Evolutionary conservation across 1,140 invertebrate genomes (phyloP), one percentile per base, ranked within the genome.

Genomic region (Ptiloglossa arizonensis): DNA sequence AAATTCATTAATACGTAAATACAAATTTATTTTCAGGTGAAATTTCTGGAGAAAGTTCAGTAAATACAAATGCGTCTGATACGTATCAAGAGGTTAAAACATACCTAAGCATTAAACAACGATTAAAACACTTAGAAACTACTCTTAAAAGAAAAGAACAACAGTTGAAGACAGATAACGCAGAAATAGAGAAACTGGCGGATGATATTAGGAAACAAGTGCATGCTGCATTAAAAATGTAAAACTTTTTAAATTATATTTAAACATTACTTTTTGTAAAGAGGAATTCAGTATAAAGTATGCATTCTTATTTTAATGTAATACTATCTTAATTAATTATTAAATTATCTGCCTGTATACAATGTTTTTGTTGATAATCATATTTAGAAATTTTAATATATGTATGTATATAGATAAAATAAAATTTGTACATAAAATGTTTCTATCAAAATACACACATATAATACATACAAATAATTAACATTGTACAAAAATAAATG

Each of bases 171-270:
- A 54, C 64, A 3, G 75, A 79, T 70, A 85, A 87, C 4, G 72
- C 86, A n/a, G 87, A 89, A 63, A 89, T 92, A 71, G 85, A 80
- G 32, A 82, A 72, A 79, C 86, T 92, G 66, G 87, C 89, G 1
- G 81, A 91, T 72, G 84, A 90, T 17, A 92, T 92, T 60, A 88
- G 86, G 68, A 81, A 90, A 59, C 88, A 92, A 82, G 90, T 90
- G 11, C 80, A 89, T 69, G 87, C 89, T 59, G 91, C 91, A 78
- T 75, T 92, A 48, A 66, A 86, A 50, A 86, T 73, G 57, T 84
- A 46, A 19, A 38, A 24, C 27, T 29, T 59, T 35, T 6, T 59
- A 81, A 67, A 60, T 50, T 67, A 48, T 22, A 27, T 54, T 52
- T 24, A 80, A 27, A 41, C 2, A 48, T 71, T 69, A 56, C 19